Evolutionary conservation across 2,797 vertebrate genomes (phyloP), one percentile per base, ranked within the genome.

Genomic region (Syndactyla subalaris): DNA sequence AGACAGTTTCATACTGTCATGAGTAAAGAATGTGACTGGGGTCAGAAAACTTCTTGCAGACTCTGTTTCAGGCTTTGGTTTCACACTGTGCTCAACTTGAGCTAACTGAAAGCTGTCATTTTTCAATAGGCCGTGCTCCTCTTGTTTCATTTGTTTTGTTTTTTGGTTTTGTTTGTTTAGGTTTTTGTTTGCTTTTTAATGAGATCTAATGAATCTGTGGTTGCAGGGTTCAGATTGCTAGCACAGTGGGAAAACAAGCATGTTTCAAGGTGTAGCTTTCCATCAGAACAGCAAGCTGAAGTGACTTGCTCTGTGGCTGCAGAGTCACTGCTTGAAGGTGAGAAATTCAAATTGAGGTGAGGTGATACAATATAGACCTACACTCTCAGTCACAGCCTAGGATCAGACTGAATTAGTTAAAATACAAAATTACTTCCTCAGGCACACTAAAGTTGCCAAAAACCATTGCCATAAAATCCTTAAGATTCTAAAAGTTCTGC

Each of bases 11-110:
- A 29, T 55, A 41, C 24, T 85, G 41, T 94, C 70, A 87, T 68
- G 72, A 62, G 38, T 85, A 32, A 92, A 91, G 65, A 89, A 88
- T 91, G 79, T 66, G 66, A 30, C 39, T 93, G 73, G 81, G 43
- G 23, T 92, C 55, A 70, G 58, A 78, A 96, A 84, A 81, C 29
- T 66, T 85, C 46, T 75, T 79, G 38, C 17, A 87, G 30, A 36
- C 68, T 92, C 26, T 81, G 34, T 75, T 85, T 77, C 51, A 81
- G 58, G 24, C 62, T 92, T 89, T 70, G 36, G 12, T 90, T 92
- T 73, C 27, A 55, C 13, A 10, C 10, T 67, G 29, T 81, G 45
- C 57, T 63, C 62, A 39, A 16, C 3, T 9, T 41, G 27, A 80
- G 7, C 39, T 85, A 72, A 61, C 38, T 65, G 68, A 77, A 95